phyloP scores from a whole-genome alignment of 2,113 vertebrate species.

The Phrynocephalus versicolor region DNA sequence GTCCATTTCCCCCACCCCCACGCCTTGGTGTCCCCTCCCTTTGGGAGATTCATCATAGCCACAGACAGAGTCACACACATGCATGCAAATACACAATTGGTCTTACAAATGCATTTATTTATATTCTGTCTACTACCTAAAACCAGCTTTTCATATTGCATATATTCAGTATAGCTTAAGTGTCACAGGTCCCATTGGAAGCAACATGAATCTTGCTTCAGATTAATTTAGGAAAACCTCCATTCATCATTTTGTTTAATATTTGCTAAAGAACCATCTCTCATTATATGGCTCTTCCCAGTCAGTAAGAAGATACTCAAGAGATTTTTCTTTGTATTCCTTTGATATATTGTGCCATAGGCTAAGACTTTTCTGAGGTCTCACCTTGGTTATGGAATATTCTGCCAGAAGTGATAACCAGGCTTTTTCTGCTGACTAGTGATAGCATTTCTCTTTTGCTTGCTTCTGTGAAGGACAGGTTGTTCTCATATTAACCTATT shows the following conservation, averaged over 20 bases:
- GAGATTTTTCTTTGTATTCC: neutral
- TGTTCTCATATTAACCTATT: neutral
- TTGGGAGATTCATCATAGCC: too few species aligned
- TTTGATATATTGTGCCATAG: neutral
- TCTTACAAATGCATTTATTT: neutral
- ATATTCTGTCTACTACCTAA: neutral
- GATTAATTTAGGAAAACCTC: neutral
- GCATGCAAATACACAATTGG: too few species aligned
- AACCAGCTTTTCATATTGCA: neutral
- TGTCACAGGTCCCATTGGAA: neutral
- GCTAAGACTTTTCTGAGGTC: neutral
- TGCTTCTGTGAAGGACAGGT: neutral
- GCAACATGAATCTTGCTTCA: neutral
- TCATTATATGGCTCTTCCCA: neutral
- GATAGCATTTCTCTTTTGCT: too few species aligned
- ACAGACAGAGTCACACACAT: too few species aligned
- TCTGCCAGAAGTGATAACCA: too few species aligned
- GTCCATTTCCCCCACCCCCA: too few species aligned
- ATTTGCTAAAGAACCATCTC: neutral
- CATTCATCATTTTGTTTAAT: neutral
- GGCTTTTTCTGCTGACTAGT: too few species aligned
- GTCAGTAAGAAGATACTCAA: neutral
- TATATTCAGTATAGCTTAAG: neutral
- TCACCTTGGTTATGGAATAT: neutral
- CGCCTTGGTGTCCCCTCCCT: too few species aligned